Evolutionary conservation across 2,797 vertebrate species (phyloP).

Genomic region (Apogon hyalosoma): DNA sequence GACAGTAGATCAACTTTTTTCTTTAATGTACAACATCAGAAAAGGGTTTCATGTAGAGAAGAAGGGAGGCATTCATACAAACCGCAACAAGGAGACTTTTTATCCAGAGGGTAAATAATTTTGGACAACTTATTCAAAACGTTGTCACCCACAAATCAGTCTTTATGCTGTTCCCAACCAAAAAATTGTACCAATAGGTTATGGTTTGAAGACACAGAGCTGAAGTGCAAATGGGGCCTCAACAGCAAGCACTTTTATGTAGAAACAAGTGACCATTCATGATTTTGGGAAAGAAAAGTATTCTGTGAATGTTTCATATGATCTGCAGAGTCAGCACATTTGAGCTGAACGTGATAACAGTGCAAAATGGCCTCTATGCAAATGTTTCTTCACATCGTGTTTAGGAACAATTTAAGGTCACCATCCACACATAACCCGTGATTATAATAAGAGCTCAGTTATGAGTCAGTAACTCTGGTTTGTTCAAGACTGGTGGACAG

Average conservation of each 20-base stretch:
- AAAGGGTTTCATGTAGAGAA: conserved; percentile 40
- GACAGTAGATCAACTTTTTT: conserved; percentile 27
- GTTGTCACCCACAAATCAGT: conserved; percentile 47
- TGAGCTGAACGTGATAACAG: background rate
- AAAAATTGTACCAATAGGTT: conserved; percentile 31
- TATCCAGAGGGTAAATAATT: conserved; percentile 59
- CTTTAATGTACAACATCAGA: conserved; percentile 19
- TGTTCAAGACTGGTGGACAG: conserved; percentile 8
- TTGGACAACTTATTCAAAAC: conserved; percentile 47
- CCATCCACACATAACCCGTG: conserved; percentile 35
- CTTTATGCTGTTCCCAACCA: conserved; percentile 44
- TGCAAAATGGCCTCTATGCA: conserved; percentile 23
- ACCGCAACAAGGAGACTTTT: conserved; percentile 63
- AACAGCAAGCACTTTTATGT: conserved; percentile 57
- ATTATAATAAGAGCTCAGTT: conserved; percentile 20
- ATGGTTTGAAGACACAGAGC: conserved; percentile 39
- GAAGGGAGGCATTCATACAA: conserved; percentile 47
- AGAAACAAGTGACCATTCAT: conserved; percentile 67
- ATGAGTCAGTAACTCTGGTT: conserved; percentile 5
- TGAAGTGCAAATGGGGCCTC: conserved; percentile 38
- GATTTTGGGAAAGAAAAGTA: conserved; percentile 39
- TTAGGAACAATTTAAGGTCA: conserved; percentile 45
- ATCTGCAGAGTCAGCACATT: conserved; percentile 53
- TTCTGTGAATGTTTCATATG: conserved; percentile 50
- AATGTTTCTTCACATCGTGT: conserved; percentile 40